Percentiles rank a stretch among this genome's conserved stretches.
These are phyloP conservation scores for Cuculus canorus DNA, from an alignment of 2,797 vertebrate genomes.

Conservation along the genomic window DNA sequence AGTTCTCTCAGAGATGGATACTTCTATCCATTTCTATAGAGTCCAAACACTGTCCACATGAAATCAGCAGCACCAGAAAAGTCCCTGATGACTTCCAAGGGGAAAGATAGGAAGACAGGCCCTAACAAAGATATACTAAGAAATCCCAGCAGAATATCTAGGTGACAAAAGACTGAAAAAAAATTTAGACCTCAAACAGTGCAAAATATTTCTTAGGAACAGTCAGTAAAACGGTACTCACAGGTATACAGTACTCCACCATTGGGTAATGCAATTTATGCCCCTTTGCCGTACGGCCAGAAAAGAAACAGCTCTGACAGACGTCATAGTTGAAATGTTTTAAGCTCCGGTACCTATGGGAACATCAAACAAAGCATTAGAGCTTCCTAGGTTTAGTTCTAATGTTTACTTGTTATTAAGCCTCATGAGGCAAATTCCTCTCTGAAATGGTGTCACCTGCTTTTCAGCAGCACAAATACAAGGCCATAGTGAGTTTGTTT, in stretches of 20 bases:
- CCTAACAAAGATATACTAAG: not conserved
- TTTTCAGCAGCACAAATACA: not conserved
- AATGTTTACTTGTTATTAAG: not conserved
- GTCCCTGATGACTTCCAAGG: not conserved
- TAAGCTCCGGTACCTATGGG: slow-evolving; percentile 92
- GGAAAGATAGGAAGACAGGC: not conserved
- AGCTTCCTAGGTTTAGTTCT: not conserved
- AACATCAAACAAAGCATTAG: slow-evolving; percentile 34
- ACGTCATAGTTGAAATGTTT: slow-evolving; percentile 99
- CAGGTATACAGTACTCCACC: slow-evolving; percentile 98
- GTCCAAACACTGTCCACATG: not conserved
- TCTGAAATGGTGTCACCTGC: not conserved
- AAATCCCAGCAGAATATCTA: not conserved
- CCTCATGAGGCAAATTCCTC: not conserved
- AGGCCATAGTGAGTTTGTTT: not conserved
- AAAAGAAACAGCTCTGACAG: slow-evolving; percentile 99
- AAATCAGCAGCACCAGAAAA: not conserved
- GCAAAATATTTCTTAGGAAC: not conserved
- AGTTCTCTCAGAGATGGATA: not conserved
- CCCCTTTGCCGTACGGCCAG: slow-evolving; percentile 95
- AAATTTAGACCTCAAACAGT: not conserved
- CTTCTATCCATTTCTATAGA: not conserved
- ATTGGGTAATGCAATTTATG: slow-evolving; percentile 98
- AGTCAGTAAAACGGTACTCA: slow-evolving; percentile 74
- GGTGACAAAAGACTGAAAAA: not conserved